phyloP scores from a whole-genome alignment of 2,797 vertebrate species.

The Aphelocoma californica region DNA sequence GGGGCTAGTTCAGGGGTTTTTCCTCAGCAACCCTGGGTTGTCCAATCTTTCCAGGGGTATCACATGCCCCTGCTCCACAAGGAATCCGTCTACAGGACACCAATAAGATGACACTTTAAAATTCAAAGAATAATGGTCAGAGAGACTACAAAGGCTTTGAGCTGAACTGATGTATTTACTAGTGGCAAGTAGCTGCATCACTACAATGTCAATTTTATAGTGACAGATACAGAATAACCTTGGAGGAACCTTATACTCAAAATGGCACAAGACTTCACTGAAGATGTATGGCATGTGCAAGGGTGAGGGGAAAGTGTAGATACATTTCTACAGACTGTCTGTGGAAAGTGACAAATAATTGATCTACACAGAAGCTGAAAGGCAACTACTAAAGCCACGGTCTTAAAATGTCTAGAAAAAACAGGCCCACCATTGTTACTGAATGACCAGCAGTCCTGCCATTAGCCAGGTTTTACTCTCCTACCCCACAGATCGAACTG shows the following conservation, averaged over 20 bases:
- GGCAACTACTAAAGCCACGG: background rate
- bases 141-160: background rate
- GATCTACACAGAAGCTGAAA: fast-evolving
- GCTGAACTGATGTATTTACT: background rate
- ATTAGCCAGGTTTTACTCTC: background rate
- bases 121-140: background rate
- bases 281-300: background rate
- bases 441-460: background rate
- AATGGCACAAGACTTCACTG: background rate
- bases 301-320: background rate
- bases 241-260: background rate
- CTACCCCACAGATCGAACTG: background rate
- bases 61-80: too few species aligned
- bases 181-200: background rate
- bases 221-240: background rate
- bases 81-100: background rate
- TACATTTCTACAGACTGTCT: background rate
- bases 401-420: background rate
- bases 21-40: too few species aligned
- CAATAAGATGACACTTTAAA: background rate
- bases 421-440: fast-evolving
- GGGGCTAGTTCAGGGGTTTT: too few species aligned
- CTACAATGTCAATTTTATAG: background rate
- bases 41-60: too few species aligned
- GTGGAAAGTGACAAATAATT: background rate